phyloP scores from a whole-genome alignment of 2,888 invertebrate genomes.

The Pachymerium ferrugineum region DNA sequence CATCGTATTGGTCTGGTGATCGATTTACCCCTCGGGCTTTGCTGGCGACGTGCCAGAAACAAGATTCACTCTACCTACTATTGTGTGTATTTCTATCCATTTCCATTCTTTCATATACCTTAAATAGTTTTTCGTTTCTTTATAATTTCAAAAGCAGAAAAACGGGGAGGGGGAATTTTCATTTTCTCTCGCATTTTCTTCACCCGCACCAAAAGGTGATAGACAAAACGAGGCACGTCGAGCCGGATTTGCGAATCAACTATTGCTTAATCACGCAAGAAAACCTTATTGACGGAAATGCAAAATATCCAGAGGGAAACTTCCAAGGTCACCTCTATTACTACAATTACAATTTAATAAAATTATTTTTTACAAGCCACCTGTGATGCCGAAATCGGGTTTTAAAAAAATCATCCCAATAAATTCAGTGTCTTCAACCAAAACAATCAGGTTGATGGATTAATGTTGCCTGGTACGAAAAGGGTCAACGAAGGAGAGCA shows the following conservation, averaged over 20 bases:
- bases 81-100: conserved; percentile 17
- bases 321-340: background rate
- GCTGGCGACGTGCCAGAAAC: background rate
- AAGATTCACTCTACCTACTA: background rate
- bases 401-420: too few species aligned
- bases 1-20: conserved; percentile 10
- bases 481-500: conserved; percentile 17
- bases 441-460: background rate
- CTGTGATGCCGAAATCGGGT: too few species aligned
- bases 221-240: background rate
- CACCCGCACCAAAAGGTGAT: background rate
- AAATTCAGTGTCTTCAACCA: too few species aligned
- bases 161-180: too few species aligned
- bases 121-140: background rate
- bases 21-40: conserved; percentile 9
- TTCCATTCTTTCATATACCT: background rate
- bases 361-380: too few species aligned
- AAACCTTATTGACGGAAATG: conserved; percentile 11
- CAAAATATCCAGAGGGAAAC: too few species aligned
- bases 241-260: background rate
- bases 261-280: background rate
- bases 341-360: background rate
- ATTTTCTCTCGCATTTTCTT: too few species aligned
- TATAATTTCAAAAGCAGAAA: too few species aligned
- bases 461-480: background rate